Conservation (phyloP, 2,113 vertebrate species). For the Stigmatopora argus region DNA sequence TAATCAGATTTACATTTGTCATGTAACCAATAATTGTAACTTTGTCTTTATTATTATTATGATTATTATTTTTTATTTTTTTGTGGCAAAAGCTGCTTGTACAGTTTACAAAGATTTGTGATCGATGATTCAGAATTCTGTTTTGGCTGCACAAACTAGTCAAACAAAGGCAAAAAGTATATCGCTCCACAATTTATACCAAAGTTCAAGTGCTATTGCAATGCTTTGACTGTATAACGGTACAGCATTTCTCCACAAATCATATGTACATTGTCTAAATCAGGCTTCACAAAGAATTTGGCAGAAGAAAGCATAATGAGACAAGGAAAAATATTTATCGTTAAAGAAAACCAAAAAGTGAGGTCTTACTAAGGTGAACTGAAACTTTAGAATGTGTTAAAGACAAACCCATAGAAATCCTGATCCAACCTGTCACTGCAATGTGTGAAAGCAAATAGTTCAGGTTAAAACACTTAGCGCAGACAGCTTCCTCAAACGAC, state of each 20-base stretch:
- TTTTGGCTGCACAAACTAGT: no score
- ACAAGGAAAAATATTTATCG: conserved; percentile 37
- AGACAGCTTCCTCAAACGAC: conserved; percentile 43
- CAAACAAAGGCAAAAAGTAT: no score
- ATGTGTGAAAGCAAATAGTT: conserved; percentile 49
- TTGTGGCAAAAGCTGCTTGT: no score
- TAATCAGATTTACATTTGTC: no score
- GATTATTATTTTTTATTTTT: no score
- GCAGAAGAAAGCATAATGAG: conserved; percentile 37
- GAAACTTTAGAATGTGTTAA: conserved; percentile 7
- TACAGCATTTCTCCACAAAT: background rate
- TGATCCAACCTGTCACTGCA: conserved; percentile 6
- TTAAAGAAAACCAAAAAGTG: conserved; percentile 6
- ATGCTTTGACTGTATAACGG: background rate
- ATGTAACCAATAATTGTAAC: no score
- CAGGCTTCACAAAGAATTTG: conserved; percentile 28
- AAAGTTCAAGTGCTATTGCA: background rate
- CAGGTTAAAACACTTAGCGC: conserved; percentile 25
- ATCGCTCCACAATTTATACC: background rate
- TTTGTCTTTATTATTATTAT: no score
- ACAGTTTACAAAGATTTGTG: no score
- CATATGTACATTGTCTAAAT: conserved; percentile 26
- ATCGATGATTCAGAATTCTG: no score
- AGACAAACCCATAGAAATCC: conserved; percentile 4
- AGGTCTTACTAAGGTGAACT: conserved; percentile 8